These are phyloP conservation scores for Lutra lutra DNA, from an alignment of 2,797 vertebrate genomes.

Conservation along the genomic window DNA sequence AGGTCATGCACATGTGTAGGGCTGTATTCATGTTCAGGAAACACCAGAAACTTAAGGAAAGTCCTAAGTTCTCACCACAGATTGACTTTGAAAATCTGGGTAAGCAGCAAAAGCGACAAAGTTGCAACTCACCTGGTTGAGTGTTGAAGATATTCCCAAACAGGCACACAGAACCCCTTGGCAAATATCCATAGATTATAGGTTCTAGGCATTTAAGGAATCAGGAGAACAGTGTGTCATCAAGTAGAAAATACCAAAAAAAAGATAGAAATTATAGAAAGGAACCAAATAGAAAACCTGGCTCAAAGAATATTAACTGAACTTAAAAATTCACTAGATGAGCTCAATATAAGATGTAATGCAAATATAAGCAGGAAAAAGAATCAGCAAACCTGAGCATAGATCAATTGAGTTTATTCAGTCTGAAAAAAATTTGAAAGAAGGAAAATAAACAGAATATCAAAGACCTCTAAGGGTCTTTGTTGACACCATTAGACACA, in stretches of 20 bases:
- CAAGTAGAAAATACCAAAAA: neutral
- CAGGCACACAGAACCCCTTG: neutral
- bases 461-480: neutral
- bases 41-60: neutral
- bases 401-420: neutral
- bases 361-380: neutral
- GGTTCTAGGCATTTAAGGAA: neutral
- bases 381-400: neutral
- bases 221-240: neutral
- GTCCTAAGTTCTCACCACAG: neutral
- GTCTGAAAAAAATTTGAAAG: neutral
- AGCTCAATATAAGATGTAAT: neutral
- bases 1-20: neutral
- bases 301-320: neutral
- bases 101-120: neutral
- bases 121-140: neutral
- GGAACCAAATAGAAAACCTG: neutral
- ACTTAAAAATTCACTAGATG: neutral
- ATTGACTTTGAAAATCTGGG: neutral
- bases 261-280: neutral
- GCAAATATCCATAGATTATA: neutral
- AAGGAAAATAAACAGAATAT: neutral
- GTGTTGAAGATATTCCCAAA: neutral
- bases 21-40: neutral
- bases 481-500: neutral